Evolutionary conservation across 2,113 vertebrate genomes (phyloP).

Genomic region (Poecilia latipinna): DNA sequence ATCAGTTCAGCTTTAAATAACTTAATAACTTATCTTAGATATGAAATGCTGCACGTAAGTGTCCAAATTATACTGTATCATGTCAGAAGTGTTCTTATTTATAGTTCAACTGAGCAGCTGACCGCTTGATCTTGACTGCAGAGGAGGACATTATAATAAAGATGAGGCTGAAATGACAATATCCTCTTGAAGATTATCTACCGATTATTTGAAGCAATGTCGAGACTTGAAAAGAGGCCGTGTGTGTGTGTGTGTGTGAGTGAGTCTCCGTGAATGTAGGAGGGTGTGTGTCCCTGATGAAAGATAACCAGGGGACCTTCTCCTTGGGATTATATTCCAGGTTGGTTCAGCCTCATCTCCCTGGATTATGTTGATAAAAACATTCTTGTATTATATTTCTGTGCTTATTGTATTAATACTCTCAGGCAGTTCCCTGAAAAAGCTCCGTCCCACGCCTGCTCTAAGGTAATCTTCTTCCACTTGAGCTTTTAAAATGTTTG

Average conservation of each 20-base stretch:
- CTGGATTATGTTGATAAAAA: constrained; percentile 83
- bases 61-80: constrained; percentile 16
- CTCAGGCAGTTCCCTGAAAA: constrained; percentile 70
- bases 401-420: constrained; percentile 81
- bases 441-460: constrained; percentile 61
- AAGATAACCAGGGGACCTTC: constrained; percentile 72
- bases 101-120: constrained; percentile 30
- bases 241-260: constrained; percentile 35
- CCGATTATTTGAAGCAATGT: constrained; percentile 66
- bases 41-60: not conserved
- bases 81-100: constrained; percentile 18
- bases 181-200: constrained; percentile 72
- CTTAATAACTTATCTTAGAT: not conserved
- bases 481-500: constrained; percentile 76
- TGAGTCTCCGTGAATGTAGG: constrained; percentile 40
- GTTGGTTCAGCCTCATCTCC: constrained; percentile 74
- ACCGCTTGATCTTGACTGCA: constrained; percentile 13
- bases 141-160: constrained; percentile 33
- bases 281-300: constrained; percentile 54
- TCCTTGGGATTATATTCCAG: constrained; percentile 82
- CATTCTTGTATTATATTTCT: constrained; percentile 82
- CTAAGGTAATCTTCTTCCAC: constrained; percentile 80
- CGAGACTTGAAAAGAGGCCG: constrained; percentile 43
- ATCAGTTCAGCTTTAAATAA: not conserved
- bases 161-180: constrained; percentile 63